Evolutionary conservation across 1,140 invertebrate genomes (phyloP).

Genomic region (Eriocheir sinensis): DNA sequence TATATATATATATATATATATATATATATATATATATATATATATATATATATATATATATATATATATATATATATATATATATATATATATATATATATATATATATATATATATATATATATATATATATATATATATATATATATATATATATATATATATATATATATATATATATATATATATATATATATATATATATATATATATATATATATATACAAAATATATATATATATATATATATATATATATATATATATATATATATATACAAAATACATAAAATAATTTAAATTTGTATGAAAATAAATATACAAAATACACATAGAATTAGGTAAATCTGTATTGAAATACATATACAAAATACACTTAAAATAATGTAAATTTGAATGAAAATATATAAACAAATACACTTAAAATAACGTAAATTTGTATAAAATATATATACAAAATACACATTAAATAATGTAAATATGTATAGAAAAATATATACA

Average conservation of each 20-base stretch:
- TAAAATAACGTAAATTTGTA: no score
- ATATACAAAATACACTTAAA: no score
- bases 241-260: background rate
- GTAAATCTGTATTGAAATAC: no score
- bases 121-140: conserved; percentile 23
- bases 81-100: conserved; percentile 51
- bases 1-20: conserved; percentile 53
- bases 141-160: conserved; percentile 19
- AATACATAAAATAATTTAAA: no score
- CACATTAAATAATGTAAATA: no score
- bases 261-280: conserved; percentile 16
- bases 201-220: background rate
- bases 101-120: conserved; percentile 44
- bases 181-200: conserved; percentile 19
- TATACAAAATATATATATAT: background rate
- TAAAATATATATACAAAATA: no score
- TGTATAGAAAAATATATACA: no score
- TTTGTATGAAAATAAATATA: no score
- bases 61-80: conserved; percentile 37
- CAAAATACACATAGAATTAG: no score
- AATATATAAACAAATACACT: no score
- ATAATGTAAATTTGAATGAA: no score
- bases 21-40: conserved; percentile 53
- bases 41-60: conserved; percentile 45
- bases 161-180: conserved; percentile 19